Base-by-base conservation (phyloP, 2,888 invertebrate species). In the Plemyria rubiginata region DNA sequence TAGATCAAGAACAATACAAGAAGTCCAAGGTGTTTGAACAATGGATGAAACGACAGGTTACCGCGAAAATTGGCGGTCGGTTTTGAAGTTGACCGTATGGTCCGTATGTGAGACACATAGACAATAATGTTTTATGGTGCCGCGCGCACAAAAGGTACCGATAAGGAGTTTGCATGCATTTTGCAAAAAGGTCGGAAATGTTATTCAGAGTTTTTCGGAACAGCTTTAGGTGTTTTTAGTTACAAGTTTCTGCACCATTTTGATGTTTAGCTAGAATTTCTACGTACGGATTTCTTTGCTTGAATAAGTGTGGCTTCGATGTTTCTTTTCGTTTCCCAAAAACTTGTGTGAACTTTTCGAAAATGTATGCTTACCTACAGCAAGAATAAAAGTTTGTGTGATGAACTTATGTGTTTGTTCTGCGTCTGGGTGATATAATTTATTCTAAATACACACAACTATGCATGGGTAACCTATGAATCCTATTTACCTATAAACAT, bases 91-190 rank as follows among this genome's bases (percentile, higher is more conserved):
- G 59, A 67, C 73, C 84, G 83, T 82, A 77, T 87, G 87, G 59
- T 67, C 73, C 84, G 83, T 82, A 77, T 87, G 87, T 87, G 85
- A 77, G 78, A 81, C 80, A 79, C 52, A 75, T 78, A 73, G 75
- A 78, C 70, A 80, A 75, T 74, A 68, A 70, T 58, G 62, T 62
- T 63, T 63, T 66, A 75, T 67, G 61, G 68, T 66, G 67, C 70
- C 69, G 60, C 61, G 62, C 28, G 40, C 62, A 87, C 82, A 88
- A 87, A 79, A 62, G 79, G 68, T 12, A 80, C 72, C 72, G 86
- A 86, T 86, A 86, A 57, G 55, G 54, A 52, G 60, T 59, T 66
- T 45, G 62, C 55, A 40, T 38, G 38, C 6, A 40, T n/a, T 48
- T 60, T 53, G 57, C 62, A 51, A 52, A 68, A 64, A 65, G 36